These are phyloP conservation scores for Sarcophaga bullata DNA, from an alignment of 1,140 invertebrate genomes.

Conservation along the genomic window DNA sequence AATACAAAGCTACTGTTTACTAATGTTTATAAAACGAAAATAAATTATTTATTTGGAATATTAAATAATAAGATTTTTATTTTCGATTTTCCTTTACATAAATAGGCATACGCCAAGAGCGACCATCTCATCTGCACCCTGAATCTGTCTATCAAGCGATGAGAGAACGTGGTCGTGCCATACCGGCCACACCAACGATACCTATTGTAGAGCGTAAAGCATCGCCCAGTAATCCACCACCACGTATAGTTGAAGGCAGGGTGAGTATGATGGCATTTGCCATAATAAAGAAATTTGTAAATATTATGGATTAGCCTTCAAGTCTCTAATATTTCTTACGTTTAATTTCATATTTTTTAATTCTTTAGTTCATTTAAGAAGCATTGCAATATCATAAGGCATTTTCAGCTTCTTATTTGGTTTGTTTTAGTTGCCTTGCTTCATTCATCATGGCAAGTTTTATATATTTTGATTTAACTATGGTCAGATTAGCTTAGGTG, in stretches of 20 bases:
- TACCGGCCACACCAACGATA: slow-evolving; percentile 74
- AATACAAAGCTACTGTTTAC: background rate
- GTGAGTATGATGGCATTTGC: slow-evolving; percentile 65
- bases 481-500: too few relatives aligned
- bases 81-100: background rate
- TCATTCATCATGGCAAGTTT: too few relatives aligned
- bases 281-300: background rate
- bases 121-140: slow-evolving; percentile 79
- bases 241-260: slow-evolving; percentile 67
- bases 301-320: background rate
- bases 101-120: slow-evolving; percentile 78
- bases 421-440: too few relatives aligned
- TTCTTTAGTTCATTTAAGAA: too few relatives aligned
- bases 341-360: too few relatives aligned
- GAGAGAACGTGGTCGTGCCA: slow-evolving; percentile 83
- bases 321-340: too few relatives aligned
- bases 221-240: slow-evolving; percentile 65
- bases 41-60: background rate
- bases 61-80: too few relatives aligned
- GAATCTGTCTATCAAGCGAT: slow-evolving; percentile 86
- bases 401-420: too few relatives aligned
- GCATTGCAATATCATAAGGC: too few relatives aligned
- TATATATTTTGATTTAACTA: too few relatives aligned
- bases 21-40: background rate
- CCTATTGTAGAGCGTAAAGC: slow-evolving; percentile 66